Conservation (phyloP, 2,888 invertebrate species). For the Corythucha ciliata region DNA sequence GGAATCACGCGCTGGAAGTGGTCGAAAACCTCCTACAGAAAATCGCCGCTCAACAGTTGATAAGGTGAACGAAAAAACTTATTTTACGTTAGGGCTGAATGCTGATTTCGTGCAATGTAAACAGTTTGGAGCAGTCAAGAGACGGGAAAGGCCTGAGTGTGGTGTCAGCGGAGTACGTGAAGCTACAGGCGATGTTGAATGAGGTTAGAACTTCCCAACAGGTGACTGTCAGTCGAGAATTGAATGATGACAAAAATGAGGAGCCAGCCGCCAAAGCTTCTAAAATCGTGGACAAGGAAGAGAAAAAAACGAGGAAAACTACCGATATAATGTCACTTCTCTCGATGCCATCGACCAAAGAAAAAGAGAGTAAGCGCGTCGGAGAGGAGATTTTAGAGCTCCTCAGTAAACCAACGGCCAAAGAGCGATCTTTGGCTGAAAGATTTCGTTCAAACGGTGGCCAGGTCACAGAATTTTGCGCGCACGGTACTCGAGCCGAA, state of each 20-base stretch:
- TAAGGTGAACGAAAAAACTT: slow-evolving; percentile 6
- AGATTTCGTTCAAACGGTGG: slow-evolving; percentile 84
- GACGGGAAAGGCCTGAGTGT: slow-evolving; percentile 46
- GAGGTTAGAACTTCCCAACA: slow-evolving; percentile 27
- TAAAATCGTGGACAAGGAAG: slow-evolving; percentile 50
- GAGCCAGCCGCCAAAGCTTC: slow-evolving; percentile 42
- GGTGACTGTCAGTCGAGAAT: slow-evolving; percentile 3
- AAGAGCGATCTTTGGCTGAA: slow-evolving; percentile 89
- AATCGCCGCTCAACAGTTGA: slow-evolving; percentile 64
- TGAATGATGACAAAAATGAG: no score
- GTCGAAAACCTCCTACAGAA: slow-evolving; percentile 67
- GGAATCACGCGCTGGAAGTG: slow-evolving; percentile 50
- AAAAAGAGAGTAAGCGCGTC: slow-evolving; percentile 89
- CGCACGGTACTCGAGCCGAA: slow-evolving; percentile 86
- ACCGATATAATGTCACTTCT: slow-evolving; percentile 68
- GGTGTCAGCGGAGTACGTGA: slow-evolving; percentile 49
- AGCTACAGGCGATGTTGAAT: slow-evolving; percentile 47
- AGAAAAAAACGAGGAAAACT: slow-evolving; percentile 47
- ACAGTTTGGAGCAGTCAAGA: slow-evolving; percentile 44
- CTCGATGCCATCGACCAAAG: slow-evolving; percentile 87
- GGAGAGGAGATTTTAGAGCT: slow-evolving; percentile 92
- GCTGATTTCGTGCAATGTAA: slow-evolving; percentile 17
- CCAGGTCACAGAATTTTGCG: slow-evolving; percentile 91
- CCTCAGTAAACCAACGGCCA: slow-evolving; percentile 89
- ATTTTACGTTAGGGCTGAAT: not conserved